Percentiles rank a stretch among this genome's conserved stretches.
phyloP scores from a whole-genome alignment of 2,797 vertebrate species.

The Anguilla pacifica region DNA sequence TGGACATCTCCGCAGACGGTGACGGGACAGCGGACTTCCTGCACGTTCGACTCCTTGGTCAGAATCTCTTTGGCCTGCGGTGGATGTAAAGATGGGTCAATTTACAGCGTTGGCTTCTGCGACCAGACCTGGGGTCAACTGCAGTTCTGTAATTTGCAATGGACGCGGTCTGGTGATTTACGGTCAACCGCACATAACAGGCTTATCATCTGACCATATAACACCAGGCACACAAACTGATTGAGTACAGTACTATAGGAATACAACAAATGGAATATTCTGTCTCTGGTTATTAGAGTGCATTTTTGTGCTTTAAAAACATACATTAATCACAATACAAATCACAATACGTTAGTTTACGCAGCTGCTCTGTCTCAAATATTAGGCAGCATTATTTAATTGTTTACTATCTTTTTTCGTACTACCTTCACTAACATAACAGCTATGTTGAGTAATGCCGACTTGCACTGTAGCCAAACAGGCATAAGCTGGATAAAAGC shows the following conservation, averaged over 20 bases:
- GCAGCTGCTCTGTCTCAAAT: not conserved
- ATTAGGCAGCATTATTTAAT: not conserved
- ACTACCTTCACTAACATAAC: too few species aligned
- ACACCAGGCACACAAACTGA: not conserved
- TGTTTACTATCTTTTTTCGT: not conserved
- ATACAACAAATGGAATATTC: not conserved
- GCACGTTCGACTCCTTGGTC: conserved; percentile 94
- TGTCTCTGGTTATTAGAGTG: not conserved
- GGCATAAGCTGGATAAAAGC: not conserved
- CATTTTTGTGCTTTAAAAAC: not conserved
- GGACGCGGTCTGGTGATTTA: not conserved
- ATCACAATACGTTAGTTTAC: not conserved
- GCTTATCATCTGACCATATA: not conserved
- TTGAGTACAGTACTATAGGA: not conserved
- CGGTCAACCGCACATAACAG: not conserved
- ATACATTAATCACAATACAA: not conserved
- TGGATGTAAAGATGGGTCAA: not conserved
- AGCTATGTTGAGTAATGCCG: too few species aligned
- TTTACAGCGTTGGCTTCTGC: not conserved
- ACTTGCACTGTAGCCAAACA: not conserved
- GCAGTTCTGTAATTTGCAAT: not conserved
- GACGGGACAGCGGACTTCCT: conserved; percentile 94
- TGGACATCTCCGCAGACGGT: conserved; percentile 95
- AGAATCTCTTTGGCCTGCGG: conserved; percentile 91
- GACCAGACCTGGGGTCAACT: not conserved